These are phyloP conservation scores for Passerina amoena DNA, from an alignment of 2,113 vertebrate species.

Conservation along the genomic window DNA sequence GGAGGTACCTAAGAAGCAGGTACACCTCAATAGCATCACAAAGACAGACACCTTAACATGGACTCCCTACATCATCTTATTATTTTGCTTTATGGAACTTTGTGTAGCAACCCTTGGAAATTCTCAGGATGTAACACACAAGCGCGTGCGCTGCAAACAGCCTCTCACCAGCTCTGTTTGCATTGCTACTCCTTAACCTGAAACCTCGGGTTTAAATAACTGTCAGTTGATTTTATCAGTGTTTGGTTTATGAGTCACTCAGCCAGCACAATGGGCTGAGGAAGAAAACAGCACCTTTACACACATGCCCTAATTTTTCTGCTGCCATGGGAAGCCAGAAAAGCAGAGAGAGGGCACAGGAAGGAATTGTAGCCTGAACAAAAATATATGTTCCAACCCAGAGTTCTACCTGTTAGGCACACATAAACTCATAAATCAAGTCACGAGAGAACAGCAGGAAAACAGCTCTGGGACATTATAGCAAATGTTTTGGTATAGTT, in stretches of 20 bases:
- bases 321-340: background rate
- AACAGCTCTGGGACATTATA: background rate
- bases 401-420: background rate
- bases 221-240: conserved; percentile 42
- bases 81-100: background rate
- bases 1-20: background rate
- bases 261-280: background rate
- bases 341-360: background rate
- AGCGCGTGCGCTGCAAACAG: rapidly evolving
- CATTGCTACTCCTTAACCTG: conserved; percentile 20
- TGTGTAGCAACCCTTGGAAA: background rate
- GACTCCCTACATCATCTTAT: rapidly evolving
- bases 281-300: conserved; percentile 11
- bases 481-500: background rate
- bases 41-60: background rate
- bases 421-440: background rate
- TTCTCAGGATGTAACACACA: background rate
- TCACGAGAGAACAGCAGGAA: background rate
- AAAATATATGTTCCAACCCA: background rate
- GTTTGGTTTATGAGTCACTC: conserved; percentile 45
- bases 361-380: background rate
- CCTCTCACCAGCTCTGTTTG: background rate
- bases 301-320: conserved; percentile 3
- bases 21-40: background rate
- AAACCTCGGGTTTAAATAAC: conserved; percentile 55